Percentiles rank a stretch among this genome's conserved stretches.
These are phyloP conservation scores for Teleogryllus occipitalis DNA, from an alignment of 1,140 invertebrate species.

Conservation along the genomic window DNA sequence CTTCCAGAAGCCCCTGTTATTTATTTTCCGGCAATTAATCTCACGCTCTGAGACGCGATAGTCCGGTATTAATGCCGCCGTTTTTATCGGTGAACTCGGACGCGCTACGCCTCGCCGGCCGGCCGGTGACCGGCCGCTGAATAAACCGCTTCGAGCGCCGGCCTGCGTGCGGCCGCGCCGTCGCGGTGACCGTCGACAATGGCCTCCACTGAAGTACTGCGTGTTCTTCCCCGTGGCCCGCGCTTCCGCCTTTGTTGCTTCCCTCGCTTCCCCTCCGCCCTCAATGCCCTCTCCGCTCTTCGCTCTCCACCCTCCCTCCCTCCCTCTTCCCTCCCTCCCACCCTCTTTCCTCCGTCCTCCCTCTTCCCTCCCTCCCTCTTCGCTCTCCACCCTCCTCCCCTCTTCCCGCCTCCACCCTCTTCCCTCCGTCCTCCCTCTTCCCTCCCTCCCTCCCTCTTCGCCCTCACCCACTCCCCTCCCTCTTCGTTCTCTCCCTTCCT, in stretches of 20 bases:
- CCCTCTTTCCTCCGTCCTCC: not conserved
- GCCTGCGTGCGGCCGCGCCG: too few relatives aligned
- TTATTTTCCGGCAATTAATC: constrained; percentile 3
- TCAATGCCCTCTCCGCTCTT: not conserved
- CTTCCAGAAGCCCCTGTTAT: not conserved
- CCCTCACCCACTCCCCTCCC: too few relatives aligned
- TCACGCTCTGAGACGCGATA: not conserved
- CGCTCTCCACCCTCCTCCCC: not conserved
- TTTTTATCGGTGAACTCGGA: not conserved
- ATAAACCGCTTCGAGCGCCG: too few relatives aligned
- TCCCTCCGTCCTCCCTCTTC: not conserved
- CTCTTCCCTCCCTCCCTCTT: not conserved
- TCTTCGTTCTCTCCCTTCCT: not conserved
- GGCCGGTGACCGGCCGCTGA: too few relatives aligned
- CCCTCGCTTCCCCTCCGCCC: not conserved
- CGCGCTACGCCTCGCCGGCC: too few relatives aligned
- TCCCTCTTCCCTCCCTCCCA: not conserved
- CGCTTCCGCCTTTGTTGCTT: too few relatives aligned
- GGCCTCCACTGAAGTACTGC: too few relatives aligned
- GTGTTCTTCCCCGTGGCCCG: too few relatives aligned
- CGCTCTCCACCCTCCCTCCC: not conserved
- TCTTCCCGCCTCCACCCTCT: not conserved
- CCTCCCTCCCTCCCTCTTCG: not conserved
- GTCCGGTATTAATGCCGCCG: not conserved
- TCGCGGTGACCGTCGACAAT: too few relatives aligned